phyloP scores from a whole-genome alignment of 2,888 invertebrate genomes.

The Parnassius apollo region DNA sequence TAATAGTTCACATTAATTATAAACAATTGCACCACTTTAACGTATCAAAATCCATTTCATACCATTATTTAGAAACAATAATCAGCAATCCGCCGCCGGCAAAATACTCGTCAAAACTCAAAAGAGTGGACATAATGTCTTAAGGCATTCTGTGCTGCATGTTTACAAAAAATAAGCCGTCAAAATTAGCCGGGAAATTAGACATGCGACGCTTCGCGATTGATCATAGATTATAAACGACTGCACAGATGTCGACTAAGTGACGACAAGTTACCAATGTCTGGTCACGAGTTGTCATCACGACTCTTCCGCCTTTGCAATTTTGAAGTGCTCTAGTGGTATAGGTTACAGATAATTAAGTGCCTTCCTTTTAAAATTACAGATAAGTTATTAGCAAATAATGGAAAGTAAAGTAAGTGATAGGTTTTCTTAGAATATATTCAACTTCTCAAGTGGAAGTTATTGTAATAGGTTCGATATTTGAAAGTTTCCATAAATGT shows the following conservation, averaged over 20 bases:
- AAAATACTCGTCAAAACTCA: too few species aligned
- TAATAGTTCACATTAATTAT: too few species aligned
- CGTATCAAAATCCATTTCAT: too few species aligned
- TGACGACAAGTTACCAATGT: slow-evolving; percentile 20
- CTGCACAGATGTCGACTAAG: slow-evolving; percentile 18
- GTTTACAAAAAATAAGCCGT: slow-evolving; percentile 1
- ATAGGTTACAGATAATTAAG: slow-evolving; percentile 6
- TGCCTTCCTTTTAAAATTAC: slow-evolving; percentile 9
- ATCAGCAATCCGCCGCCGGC: too few species aligned
- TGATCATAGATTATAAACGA: slow-evolving; percentile 22
- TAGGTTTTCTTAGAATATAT: too few species aligned
- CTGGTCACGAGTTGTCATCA: slow-evolving; percentile 29
- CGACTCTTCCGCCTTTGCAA: slow-evolving; percentile 28
- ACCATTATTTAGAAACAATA: too few species aligned
- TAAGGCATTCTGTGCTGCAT: neutral
- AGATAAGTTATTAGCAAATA: neutral
- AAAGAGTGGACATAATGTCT: too few species aligned
- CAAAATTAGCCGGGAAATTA: slow-evolving; percentile 25
- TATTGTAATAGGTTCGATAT: too few species aligned
- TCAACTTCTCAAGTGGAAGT: too few species aligned
- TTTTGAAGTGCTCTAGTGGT: slow-evolving; percentile 7
- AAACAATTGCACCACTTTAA: too few species aligned
- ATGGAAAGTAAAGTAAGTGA: neutral
- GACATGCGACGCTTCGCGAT: slow-evolving; percentile 13
- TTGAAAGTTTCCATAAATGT: too few species aligned